phyloP scores from a whole-genome alignment of 2,113 vertebrate species.

The Paradoxurus hermaphroditus region DNA sequence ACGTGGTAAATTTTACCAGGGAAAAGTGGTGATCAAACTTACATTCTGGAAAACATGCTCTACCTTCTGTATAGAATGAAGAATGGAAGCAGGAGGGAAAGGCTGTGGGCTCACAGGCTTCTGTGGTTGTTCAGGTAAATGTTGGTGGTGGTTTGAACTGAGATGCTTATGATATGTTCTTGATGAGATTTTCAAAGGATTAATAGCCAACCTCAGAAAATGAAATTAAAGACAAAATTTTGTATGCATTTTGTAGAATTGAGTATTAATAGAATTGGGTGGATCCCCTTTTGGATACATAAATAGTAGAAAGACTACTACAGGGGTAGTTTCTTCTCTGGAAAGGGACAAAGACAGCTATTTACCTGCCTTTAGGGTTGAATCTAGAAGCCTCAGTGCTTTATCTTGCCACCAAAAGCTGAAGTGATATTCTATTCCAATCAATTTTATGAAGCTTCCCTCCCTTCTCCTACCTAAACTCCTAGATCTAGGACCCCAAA shows the following conservation, averaged over 20 bases:
- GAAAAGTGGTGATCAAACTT: neutral
- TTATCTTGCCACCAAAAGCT: neutral
- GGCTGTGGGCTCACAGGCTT: neutral
- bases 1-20: neutral
- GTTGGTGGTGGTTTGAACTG: neutral
- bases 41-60: neutral
- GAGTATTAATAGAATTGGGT: neutral
- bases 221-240: neutral
- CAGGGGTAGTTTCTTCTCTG: neutral
- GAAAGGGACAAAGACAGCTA: neutral
- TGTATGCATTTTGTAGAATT: neutral
- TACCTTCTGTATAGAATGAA: neutral
- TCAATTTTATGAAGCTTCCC: neutral
- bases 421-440: no score
- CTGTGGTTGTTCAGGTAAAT: neutral
- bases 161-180: neutral
- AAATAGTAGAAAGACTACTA: neutral
- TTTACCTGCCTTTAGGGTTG: neutral
- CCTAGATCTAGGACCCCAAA: neutral
- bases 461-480: neutral
- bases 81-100: neutral
- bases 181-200: neutral
- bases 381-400: neutral
- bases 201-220: neutral
- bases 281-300: neutral